Evolutionary conservation across 2,113 vertebrate genomes (phyloP), one percentile per base, ranked within the genome.

Genomic region (Arothron firmamentum): DNA sequence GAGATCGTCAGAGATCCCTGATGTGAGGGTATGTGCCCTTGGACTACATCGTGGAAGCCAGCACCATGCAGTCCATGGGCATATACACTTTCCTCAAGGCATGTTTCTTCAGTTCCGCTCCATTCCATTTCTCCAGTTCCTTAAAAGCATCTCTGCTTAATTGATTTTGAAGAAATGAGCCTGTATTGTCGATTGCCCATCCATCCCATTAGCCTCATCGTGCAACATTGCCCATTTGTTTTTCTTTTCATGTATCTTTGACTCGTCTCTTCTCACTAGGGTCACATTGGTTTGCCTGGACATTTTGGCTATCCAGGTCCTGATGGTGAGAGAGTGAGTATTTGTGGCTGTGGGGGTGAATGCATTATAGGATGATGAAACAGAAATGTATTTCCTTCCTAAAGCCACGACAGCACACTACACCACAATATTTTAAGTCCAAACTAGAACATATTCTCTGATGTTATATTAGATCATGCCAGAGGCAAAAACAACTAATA

Each of bases 31-130:
- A 98, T 98, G 95, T 98, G 95, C 95, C 95, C 95, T 96, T 98
- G 95, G 95, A 98, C 95, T 96, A 98, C 95, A 98, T 98, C 94
- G 95, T 98, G 95, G 94, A 94, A 94, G 93, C 93, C 93, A 94
- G 93, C 95, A 97, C 95, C 95, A 98, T 98, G 95, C 95, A 98
- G 95, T 98, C 95, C 95, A 96, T 95, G 95, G 95, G 95, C 95
- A 98, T 97, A 98, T 98, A 96, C 95, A 98, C 95, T 96, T 95
- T 92, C 95, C 91, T 95, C 95, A 96, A 96, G 95, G 94, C 92
- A 92, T 95, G 84, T 90, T 87, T 94, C 94, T 74, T 93, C 94
- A 83, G 79, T 80, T 81, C 56, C 57, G 4, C 60, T 54, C 65
- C n/a, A 25, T 67, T 38, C 34, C 34, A 38, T 38, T 38, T 2